phyloP scores from a whole-genome alignment of 2,888 invertebrate genomes.

The Tenthredo scrophulariae region DNA sequence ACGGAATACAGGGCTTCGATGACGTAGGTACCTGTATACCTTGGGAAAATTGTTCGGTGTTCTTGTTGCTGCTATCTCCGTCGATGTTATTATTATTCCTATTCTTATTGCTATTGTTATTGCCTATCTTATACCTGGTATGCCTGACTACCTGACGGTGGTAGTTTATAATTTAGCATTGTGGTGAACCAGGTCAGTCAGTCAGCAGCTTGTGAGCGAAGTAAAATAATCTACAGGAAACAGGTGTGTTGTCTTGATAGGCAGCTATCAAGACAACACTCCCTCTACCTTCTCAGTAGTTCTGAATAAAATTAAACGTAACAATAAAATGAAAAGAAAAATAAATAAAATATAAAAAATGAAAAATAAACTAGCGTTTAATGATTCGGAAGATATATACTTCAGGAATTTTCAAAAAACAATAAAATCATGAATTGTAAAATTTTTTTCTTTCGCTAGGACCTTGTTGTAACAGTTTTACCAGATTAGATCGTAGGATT shows the following conservation, averaged over 20 bases:
- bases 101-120: neutral
- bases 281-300: neutral
- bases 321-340: too few relatives aligned
- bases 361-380: neutral
- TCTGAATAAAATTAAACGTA: neutral
- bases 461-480: too few relatives aligned
- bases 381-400: neutral
- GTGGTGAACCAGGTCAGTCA: constrained; percentile 33
- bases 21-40: neutral
- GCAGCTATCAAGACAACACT: neutral
- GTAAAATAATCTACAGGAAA: constrained; percentile 33
- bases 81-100: neutral
- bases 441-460: too few relatives aligned
- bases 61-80: neutral
- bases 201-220: constrained; percentile 39
- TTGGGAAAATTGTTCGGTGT: neutral
- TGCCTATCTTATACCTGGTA: neutral
- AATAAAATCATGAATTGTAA: too few relatives aligned
- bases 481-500: too few relatives aligned
- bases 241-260: constrained; percentile 47
- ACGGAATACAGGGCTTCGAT: neutral
- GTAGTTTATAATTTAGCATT: constrained; percentile 8
- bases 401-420: too few relatives aligned
- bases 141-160: neutral
- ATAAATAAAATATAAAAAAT: neutral